These are phyloP conservation scores for Drosophila persimilis DNA, from an alignment of 1,140 invertebrate species.

Conservation along the genomic window DNA sequence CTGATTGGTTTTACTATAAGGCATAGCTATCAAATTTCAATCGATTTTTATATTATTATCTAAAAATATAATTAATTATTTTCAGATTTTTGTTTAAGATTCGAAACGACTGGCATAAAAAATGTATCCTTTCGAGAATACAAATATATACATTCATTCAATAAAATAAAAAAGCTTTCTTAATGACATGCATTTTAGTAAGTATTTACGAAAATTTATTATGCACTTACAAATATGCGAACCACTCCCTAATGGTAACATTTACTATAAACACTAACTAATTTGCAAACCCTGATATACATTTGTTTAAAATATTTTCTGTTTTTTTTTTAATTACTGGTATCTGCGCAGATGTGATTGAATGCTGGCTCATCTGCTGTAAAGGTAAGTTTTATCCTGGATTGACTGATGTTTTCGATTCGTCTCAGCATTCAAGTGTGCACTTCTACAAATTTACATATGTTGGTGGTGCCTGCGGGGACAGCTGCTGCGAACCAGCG, in stretches of 20 bases:
- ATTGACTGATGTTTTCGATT: constrained; percentile 24
- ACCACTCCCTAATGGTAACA: too few relatives aligned
- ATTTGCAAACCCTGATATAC: constrained; percentile 35
- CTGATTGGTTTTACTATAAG: too few relatives aligned
- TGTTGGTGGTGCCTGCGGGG: constrained; percentile 92
- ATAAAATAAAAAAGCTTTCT: too few relatives aligned
- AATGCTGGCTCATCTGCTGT: constrained; percentile 15
- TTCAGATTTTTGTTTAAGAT: background rate
- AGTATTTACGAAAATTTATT: too few relatives aligned
- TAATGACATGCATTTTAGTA: too few relatives aligned
- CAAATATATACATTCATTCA: too few relatives aligned
- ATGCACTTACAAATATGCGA: too few relatives aligned
- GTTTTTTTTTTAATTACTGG: constrained; percentile 58
- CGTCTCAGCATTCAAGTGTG: constrained; percentile 1
- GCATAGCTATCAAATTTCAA: too few relatives aligned
- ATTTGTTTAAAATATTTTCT: constrained; percentile 7
- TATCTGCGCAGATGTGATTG: constrained; percentile 19
- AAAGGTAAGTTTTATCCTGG: constrained; percentile 31
- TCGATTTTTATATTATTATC: too few relatives aligned
- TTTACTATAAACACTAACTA: constrained; percentile 3
- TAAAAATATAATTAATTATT: too few relatives aligned
- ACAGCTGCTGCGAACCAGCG: constrained; percentile 86
- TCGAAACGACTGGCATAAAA: too few relatives aligned
- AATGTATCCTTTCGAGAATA: too few relatives aligned
- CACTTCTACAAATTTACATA: constrained; percentile 92